A percentile compares a stretch with the other conserved stretches of the same genome.
Evolutionary conservation across 2,113 vertebrate species (phyloP).

Genomic region (Campylomormyrus tamandua): DNA sequence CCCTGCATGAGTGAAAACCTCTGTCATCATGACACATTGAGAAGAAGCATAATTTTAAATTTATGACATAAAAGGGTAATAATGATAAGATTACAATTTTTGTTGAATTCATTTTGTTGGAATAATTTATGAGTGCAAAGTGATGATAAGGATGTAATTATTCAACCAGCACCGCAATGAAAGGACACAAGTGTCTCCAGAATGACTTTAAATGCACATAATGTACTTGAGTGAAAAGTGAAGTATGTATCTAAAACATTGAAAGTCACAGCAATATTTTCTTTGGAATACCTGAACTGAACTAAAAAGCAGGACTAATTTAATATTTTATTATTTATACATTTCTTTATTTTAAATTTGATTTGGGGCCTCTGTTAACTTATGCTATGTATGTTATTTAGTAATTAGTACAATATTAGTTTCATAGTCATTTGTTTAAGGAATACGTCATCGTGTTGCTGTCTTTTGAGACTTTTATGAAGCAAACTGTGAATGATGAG

Average conservation of each 20-base stretch:
- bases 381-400: neutral
- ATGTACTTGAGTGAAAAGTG: neutral
- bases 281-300: neutral
- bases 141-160: neutral
- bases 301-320: neutral
- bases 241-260: neutral
- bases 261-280: neutral
- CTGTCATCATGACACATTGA: neutral
- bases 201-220: conserved; percentile 5
- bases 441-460: neutral
- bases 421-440: neutral
- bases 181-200: neutral
- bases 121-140: neutral
- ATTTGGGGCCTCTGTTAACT: neutral
- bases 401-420: neutral
- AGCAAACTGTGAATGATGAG: conserved; percentile 7
- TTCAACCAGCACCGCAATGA: neutral
- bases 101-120: neutral
- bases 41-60: neutral
- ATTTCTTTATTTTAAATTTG: neutral
- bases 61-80: neutral
- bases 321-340: neutral
- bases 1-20: neutral
- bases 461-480: neutral
- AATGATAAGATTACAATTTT: neutral